Evolutionary conservation across 2,888 invertebrate species (phyloP).

Genomic region (Polymixis flavicincta): DNA sequence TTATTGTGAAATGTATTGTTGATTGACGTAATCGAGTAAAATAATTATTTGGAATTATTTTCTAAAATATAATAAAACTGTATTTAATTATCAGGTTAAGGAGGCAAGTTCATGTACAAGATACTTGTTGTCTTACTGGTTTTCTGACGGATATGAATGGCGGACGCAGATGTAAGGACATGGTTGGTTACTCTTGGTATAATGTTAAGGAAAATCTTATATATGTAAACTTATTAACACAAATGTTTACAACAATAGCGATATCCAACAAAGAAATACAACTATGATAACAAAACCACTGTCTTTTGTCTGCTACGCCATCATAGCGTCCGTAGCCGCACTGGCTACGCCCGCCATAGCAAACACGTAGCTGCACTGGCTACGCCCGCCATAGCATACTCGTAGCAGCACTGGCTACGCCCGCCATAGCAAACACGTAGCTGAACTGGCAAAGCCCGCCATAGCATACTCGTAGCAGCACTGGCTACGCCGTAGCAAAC

Average conservation of each 20-base stretch:
- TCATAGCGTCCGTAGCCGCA: too few relatives aligned
- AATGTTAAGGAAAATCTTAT: too few relatives aligned
- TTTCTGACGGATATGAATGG: background rate
- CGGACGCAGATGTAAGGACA: background rate
- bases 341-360: too few relatives aligned
- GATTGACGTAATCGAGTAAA: background rate
- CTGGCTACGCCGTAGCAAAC: constrained; percentile 27
- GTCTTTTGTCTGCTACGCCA: too few relatives aligned
- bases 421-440: constrained; percentile 32
- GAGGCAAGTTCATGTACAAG: background rate
- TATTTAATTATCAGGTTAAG: background rate
- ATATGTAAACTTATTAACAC: too few relatives aligned
- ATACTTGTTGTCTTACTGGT: background rate
- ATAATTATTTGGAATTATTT: background rate
- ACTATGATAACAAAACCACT: background rate
- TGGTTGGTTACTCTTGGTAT: too few relatives aligned
- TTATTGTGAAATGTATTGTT: background rate
- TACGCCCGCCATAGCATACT: constrained; percentile 32
- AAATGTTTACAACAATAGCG: background rate
- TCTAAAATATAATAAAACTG: too few relatives aligned
- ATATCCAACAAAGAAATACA: background rate
- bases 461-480: background rate
- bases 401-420: constrained; percentile 9
- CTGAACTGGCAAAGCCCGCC: background rate
- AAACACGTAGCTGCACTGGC: background rate